These are phyloP conservation scores for Xanthorhoe designata DNA, from an alignment of 2,888 invertebrate genomes.

Conservation along the genomic window DNA sequence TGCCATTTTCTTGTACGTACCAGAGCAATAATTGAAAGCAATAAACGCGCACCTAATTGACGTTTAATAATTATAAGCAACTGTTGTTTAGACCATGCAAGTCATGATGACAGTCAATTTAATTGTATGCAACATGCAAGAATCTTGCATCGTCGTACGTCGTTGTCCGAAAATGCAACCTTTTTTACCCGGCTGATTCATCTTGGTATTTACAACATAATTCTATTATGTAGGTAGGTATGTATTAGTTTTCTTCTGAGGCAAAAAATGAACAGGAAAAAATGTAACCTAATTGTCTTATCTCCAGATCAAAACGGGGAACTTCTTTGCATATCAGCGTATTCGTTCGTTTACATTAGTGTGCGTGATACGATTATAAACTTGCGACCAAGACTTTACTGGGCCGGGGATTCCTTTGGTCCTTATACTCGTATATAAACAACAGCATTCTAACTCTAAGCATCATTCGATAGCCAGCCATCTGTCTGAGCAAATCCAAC, in stretches of 20 bases:
- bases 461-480: slow-evolving; percentile 16
- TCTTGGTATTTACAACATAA: background rate
- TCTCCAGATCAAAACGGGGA: slow-evolving; percentile 4
- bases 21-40: no score
- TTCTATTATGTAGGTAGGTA: no score
- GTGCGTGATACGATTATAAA: background rate
- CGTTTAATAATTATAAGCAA: no score
- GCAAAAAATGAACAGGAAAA: background rate
- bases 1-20: no score
- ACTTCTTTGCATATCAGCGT: background rate
- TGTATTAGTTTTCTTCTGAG: no score
- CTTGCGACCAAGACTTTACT: slow-evolving; percentile 8
- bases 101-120: no score
- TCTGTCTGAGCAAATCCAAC: background rate
- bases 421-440: slow-evolving; percentile 7
- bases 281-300: background rate
- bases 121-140: no score
- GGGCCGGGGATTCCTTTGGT: slow-evolving; percentile 21
- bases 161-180: no score
- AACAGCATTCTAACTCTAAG: background rate
- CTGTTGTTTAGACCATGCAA: no score
- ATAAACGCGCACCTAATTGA: no score
- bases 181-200: no score
- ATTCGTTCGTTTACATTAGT: background rate
- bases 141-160: no score